Conservation (phyloP, 2,113 vertebrate genomes). For the Alethe diademata region DNA sequence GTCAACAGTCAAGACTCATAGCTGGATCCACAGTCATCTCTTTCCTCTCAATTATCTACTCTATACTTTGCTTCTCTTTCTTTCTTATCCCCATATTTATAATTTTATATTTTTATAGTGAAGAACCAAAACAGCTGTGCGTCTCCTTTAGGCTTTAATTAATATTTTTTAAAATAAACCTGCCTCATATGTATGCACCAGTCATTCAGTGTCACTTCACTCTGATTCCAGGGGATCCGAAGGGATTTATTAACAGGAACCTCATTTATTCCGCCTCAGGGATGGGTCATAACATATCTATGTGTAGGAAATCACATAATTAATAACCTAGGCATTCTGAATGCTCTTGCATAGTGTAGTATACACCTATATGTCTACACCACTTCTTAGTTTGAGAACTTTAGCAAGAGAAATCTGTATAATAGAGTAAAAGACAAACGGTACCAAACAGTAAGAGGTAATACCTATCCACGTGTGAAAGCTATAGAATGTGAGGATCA, state of each 20-base stretch:
- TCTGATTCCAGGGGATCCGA: neutral
- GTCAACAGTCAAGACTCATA: neutral
- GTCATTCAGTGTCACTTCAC: neutral
- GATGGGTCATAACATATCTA: rapidly evolving
- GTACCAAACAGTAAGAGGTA: neutral
- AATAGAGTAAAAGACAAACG: neutral
- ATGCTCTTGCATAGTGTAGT: neutral
- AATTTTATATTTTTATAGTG: neutral
- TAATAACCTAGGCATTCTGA: neutral
- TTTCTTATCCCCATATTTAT: neutral
- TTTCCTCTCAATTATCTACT: neutral
- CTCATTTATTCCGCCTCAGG: neutral
- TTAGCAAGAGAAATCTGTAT: neutral
- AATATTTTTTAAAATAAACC: neutral
- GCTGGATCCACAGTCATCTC: neutral
- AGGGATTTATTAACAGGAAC: neutral
- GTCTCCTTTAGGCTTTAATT: neutral
- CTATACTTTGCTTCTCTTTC: neutral
- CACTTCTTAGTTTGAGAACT: neutral
- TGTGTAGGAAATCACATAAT: neutral
- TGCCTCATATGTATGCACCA: neutral
- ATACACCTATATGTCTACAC: neutral
- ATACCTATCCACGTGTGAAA: neutral
- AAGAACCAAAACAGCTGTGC: neutral
- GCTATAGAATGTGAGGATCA: neutral